phyloP scores from a whole-genome alignment of 2,113 vertebrate genomes.

The Galeopterus variegatus region DNA sequence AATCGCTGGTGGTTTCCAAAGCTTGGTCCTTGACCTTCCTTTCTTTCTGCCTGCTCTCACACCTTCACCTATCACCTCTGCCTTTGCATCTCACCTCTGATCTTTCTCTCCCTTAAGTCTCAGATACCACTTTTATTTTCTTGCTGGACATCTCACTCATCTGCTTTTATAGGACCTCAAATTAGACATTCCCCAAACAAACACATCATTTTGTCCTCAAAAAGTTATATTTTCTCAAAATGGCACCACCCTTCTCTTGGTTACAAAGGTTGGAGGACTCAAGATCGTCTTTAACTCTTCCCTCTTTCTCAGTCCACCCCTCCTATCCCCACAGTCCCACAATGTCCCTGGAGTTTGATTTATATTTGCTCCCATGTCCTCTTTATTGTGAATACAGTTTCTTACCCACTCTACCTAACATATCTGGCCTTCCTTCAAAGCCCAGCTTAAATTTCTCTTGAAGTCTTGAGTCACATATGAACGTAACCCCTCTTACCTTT shows the following conservation, averaged over 20 bases:
- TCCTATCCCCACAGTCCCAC: too few species aligned
- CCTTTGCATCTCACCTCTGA: background rate
- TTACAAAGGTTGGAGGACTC: background rate
- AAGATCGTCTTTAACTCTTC: background rate
- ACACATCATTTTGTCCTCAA: background rate
- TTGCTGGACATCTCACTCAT: background rate
- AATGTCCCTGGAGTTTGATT: background rate
- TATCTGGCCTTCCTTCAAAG: background rate
- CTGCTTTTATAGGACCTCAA: background rate
- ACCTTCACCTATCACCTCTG: background rate
- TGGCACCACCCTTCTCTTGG: background rate
- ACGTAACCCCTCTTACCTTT: background rate
- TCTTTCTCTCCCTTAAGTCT: background rate
- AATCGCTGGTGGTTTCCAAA: background rate
- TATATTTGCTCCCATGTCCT: background rate
- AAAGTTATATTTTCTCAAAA: background rate
- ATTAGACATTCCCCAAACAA: background rate
- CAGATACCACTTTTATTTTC: background rate
- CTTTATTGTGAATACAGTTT: background rate
- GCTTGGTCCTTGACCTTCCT: background rate
- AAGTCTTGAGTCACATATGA: background rate
- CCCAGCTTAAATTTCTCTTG: background rate
- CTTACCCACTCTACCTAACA: background rate
- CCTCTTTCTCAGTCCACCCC: background rate
- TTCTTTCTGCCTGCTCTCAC: background rate